Conservation (phyloP, 2,888 invertebrate genomes). For the Orthonychiurus folsomi region DNA sequence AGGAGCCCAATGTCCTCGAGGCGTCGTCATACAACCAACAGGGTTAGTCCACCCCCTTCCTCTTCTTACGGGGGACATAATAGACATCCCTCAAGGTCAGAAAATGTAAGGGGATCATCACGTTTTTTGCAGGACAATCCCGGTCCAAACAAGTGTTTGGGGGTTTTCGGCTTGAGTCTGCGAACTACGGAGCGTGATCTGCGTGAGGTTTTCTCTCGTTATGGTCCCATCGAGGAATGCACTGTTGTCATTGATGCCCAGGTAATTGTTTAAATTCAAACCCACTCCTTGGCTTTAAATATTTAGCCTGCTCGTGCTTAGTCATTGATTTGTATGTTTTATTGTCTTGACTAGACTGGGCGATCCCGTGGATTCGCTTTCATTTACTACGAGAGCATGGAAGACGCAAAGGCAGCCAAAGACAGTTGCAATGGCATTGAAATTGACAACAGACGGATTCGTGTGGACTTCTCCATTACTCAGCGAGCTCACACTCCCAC, state of each 20-base stretch:
- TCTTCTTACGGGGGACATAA: neutral
- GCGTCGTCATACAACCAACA: slow-evolving; percentile 25
- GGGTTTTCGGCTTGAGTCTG: slow-evolving; percentile 52
- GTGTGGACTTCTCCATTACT: slow-evolving; percentile 93
- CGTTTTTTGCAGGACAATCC: slow-evolving; percentile 46
- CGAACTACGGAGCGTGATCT: slow-evolving; percentile 52
- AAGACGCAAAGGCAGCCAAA: slow-evolving; percentile 87
- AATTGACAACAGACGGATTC: slow-evolving; percentile 82
- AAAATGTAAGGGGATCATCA: slow-evolving; percentile 11
- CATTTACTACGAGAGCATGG: slow-evolving; percentile 79
- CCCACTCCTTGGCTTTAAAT: too few species aligned
- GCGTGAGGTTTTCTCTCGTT: slow-evolving; percentile 50
- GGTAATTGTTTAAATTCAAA: slow-evolving; percentile 18
- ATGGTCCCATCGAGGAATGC: slow-evolving; percentile 49
- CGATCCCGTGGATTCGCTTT: slow-evolving; percentile 93
- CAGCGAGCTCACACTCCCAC: slow-evolving; percentile 94
- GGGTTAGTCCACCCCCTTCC: slow-evolving; percentile 19
- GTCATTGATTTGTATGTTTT: neutral
- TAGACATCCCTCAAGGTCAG: slow-evolving; percentile 6
- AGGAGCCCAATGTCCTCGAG: slow-evolving; percentile 33
- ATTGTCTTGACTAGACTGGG: slow-evolving; percentile 57
- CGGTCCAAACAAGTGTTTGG: slow-evolving; percentile 49
- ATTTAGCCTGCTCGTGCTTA: too few species aligned
- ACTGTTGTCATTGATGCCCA: slow-evolving; percentile 39
- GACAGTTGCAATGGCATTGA: slow-evolving; percentile 89